Conservation (phyloP, 1,140 invertebrate genomes). For the Aphelenchoides avenae region DNA sequence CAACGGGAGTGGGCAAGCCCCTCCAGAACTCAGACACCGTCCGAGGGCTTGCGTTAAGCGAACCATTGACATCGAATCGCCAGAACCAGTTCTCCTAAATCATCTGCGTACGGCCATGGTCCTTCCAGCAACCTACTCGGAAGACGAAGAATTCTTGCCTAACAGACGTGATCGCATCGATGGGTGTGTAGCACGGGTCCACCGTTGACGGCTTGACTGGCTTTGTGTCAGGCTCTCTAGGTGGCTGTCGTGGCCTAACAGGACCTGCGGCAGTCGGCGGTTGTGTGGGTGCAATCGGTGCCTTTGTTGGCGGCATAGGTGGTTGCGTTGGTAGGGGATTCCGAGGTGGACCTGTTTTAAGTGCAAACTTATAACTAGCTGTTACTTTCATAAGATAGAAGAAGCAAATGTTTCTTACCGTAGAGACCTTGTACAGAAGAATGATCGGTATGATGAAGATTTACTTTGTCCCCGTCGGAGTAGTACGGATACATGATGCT, state of each 20-base stretch:
- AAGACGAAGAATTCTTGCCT: slow-evolving; percentile 7
- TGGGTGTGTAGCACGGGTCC: not conserved
- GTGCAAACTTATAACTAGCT: no score
- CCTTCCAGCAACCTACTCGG: not conserved
- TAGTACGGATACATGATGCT: slow-evolving; percentile 9
- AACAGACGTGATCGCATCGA: not conserved
- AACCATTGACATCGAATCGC: not conserved
- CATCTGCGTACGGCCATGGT: not conserved
- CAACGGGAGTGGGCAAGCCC: not conserved
- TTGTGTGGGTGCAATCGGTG: not conserved
- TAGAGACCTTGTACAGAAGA: slow-evolving; percentile 1
- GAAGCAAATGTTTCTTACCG: not conserved
- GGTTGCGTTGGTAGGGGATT: not conserved
- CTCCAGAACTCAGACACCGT: slow-evolving; percentile 1
- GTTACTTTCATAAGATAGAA: no score
- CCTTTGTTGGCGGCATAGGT: no score
- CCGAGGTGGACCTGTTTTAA: not conserved
- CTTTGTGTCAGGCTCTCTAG: not conserved
- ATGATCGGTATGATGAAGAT: not conserved
- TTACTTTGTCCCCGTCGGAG: not conserved
- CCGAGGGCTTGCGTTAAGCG: not conserved
- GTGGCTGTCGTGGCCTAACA: not conserved
- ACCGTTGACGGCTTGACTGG: no score
- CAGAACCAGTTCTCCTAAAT: slow-evolving; percentile 1
- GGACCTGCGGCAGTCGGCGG: not conserved